Conservation (phyloP, 2,888 invertebrate genomes). For the Scaeva pyrastri region DNA sequence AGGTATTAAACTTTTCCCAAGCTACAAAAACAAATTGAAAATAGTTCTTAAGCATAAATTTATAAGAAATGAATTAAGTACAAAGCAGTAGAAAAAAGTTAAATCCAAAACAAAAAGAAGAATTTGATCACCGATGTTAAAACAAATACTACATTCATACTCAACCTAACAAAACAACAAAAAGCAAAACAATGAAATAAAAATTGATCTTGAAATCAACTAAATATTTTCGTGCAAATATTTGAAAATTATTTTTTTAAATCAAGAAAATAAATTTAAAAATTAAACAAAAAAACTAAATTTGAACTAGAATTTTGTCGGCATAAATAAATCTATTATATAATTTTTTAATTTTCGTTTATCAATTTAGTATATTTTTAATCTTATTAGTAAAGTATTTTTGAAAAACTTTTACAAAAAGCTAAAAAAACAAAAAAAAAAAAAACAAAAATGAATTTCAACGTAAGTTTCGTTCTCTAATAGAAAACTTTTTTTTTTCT, state of each 20-base stretch:
- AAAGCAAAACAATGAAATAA: slow-evolving; percentile 14
- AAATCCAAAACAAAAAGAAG: slow-evolving; percentile 58
- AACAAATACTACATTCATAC: slow-evolving; percentile 22
- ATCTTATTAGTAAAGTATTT: slow-evolving; percentile 50
- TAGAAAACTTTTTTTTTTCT: slow-evolving; percentile 73
- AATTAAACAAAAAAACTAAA: slow-evolving; percentile 30
- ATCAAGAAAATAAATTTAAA: slow-evolving; percentile 39
- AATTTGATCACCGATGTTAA: slow-evolving; percentile 74
- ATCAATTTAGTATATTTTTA: slow-evolving; percentile 36
- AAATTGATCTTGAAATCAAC: slow-evolving; percentile 36
- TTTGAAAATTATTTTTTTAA: slow-evolving; percentile 37
- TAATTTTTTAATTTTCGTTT: slow-evolving; percentile 41
- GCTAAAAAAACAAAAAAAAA: slow-evolving; percentile 27
- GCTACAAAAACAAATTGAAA: not conserved
- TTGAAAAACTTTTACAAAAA: slow-evolving; percentile 27
- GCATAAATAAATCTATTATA: slow-evolving; percentile 66
- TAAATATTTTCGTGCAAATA: slow-evolving; percentile 70
- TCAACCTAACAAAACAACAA: slow-evolving; percentile 19
- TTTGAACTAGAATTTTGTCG: slow-evolving; percentile 75
- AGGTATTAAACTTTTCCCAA: not conserved
- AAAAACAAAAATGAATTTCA: slow-evolving; percentile 48
- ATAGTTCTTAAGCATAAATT: slow-evolving; percentile 9
- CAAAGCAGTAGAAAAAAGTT: slow-evolving; percentile 37
- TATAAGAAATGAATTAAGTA: not conserved
- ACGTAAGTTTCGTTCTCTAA: slow-evolving; percentile 73